Conservation (phyloP, 2,113 vertebrate genomes). For the Oryzias javanicus region DNA sequence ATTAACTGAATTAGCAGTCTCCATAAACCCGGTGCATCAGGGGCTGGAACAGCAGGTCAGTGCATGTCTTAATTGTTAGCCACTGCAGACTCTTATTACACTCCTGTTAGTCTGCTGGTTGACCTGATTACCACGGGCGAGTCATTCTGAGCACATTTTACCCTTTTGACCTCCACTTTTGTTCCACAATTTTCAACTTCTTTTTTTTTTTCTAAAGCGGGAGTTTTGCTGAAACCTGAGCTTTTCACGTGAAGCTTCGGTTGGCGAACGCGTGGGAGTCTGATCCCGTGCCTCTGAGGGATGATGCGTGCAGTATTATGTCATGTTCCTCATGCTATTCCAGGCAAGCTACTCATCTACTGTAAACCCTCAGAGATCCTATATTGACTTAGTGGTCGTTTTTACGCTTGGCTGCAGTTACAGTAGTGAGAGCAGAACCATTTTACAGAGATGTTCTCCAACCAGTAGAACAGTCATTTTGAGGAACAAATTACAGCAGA, state of each 20-base stretch:
- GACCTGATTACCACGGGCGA: neutral
- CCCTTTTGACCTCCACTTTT: conserved; percentile 25
- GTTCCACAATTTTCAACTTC: conserved; percentile 46
- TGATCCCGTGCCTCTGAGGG: conserved; percentile 38
- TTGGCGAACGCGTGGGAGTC: conserved; percentile 43
- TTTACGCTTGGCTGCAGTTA: conserved; percentile 27
- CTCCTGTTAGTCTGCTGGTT: neutral
- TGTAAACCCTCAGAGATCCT: conserved; percentile 29
- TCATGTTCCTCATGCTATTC: conserved; percentile 58
- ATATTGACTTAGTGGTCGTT: conserved; percentile 24
- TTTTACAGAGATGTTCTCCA: conserved; percentile 13
- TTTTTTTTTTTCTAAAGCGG: conserved; percentile 33
- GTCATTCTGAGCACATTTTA: neutral
- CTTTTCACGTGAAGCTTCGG: conserved; percentile 28
- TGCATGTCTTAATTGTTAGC: too few species aligned
- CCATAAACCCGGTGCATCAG: neutral
- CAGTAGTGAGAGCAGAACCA: neutral
- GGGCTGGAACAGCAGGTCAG: too few species aligned
- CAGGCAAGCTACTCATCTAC: conserved; percentile 33
- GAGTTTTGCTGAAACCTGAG: conserved; percentile 16
- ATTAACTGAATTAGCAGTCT: neutral
- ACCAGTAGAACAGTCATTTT: conserved; percentile 12
- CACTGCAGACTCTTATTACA: neutral
- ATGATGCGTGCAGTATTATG: conserved; percentile 46
- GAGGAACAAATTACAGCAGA: conserved; percentile 4